Evolutionary conservation across 1,140 invertebrate genomes (phyloP), one percentile per base, ranked within the genome.

Genomic region (Musca vetustissima): DNA sequence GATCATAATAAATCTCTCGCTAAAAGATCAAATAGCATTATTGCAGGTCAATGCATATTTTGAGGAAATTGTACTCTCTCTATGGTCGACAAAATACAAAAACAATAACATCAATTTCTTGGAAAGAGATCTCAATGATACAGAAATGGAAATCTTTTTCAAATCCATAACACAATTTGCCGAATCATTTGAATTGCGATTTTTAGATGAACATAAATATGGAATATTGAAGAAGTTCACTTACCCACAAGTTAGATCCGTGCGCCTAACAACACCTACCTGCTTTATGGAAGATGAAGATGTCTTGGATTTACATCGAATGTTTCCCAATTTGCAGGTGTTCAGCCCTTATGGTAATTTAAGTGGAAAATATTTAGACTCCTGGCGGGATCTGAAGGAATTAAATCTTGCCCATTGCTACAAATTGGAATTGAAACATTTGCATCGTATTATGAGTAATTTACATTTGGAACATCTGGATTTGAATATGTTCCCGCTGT

Each of bases 321-420:
- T 61, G n/a, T 19, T 61, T 9, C 57, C 57, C n/a, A 61, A 61
- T 19, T 13, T 61, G 3, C 9, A 36, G 3, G 28, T 32, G 14
- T 36, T 61, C 21, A 61, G 57, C 24, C 57, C 57, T 17, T 28
- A 61, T 43, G 57, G 57, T 1, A 61, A 61, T 36, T 43, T 61
- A 43, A 21, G 28, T 8, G 57, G 57, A 11, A 28, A 19, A 9
- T 61, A 61, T 43, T 19, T 61, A 28, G 28, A 21, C 15, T 28
- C 32, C 11, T 61, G 57, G 57, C n/a, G 8, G 6, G 13, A 3
- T 6, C 7, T 61, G n/a, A 61, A 61, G 17, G 57, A 61, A 36
- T 17, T 61, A 8, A 61, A 61, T 61, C 36, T 61, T 19, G 19
- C 28, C 19, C 36, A 36, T 36, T 61, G 57, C 4, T 61, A 36